Percentiles rank a stretch among this genome's conserved stretches.
Evolutionary conservation across 2,888 invertebrate species (phyloP).

Genomic region (Meiosimyza platycephala): DNA sequence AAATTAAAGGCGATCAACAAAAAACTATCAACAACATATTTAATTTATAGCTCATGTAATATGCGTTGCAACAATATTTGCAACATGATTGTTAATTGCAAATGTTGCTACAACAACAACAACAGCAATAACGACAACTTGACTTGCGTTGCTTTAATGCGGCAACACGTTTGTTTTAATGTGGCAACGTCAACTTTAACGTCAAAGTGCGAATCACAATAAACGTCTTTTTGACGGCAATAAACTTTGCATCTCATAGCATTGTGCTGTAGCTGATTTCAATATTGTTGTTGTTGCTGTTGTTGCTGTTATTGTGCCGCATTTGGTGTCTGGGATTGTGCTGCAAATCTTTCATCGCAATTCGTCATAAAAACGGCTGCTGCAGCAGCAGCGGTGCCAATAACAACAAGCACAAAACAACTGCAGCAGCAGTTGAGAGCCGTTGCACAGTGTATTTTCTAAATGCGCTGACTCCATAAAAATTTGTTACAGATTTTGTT

Average conservation of each 20-base stretch:
- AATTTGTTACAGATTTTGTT: too few species aligned
- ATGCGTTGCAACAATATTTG: neutral
- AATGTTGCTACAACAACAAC: slow-evolving; percentile 27
- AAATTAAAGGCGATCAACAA: neutral
- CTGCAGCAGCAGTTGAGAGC: slow-evolving; percentile 17
- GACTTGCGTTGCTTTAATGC: too few species aligned
- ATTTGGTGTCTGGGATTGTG: slow-evolving; percentile 16
- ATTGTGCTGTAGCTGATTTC: neutral
- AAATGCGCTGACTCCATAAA: too few species aligned
- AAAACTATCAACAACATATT: slow-evolving; percentile 21
- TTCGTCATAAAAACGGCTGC: slow-evolving; percentile 27
- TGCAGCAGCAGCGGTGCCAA: slow-evolving; percentile 17
- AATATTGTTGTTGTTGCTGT: neutral
- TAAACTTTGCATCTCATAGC: slow-evolving; percentile 28
- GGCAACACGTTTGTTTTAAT: slow-evolving; percentile 10
- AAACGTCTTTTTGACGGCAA: slow-evolving; percentile 28
- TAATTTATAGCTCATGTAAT: slow-evolving; percentile 52
- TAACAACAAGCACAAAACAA: slow-evolving; percentile 2
- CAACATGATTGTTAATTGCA: slow-evolving; percentile 10
- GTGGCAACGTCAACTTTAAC: slow-evolving; percentile 16
- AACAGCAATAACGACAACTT: slow-evolving; percentile 1
- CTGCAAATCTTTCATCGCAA: slow-evolving; percentile 33
- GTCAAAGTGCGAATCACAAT: slow-evolving; percentile 31
- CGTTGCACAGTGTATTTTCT: too few species aligned
- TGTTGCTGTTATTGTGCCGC: slow-evolving; percentile 12